A percentile compares a stretch with the other conserved stretches of the same genome.
phyloP scores from a whole-genome alignment of 2,113 vertebrate species.

The Meles meles region DNA sequence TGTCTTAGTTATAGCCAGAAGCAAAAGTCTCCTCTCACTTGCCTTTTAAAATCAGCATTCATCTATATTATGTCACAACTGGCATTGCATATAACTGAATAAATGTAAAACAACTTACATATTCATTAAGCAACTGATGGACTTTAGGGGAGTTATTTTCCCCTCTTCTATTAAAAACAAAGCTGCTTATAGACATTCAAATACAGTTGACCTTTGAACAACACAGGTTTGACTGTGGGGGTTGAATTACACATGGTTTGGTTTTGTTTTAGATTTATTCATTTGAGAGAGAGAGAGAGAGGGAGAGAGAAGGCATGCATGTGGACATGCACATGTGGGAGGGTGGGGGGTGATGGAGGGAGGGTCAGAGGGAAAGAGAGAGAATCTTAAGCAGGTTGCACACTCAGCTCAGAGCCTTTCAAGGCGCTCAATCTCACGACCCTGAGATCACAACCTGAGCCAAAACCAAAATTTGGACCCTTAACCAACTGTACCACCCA shows the following conservation, averaged over 20 bases:
- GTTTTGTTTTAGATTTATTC: background rate
- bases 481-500: background rate
- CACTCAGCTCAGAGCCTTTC: background rate
- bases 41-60: conserved; percentile 12
- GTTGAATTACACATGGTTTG: background rate
- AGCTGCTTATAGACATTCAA: background rate
- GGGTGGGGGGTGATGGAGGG: background rate
- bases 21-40: background rate
- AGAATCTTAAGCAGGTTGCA: background rate
- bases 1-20: background rate
- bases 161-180: conserved; percentile 30
- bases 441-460: background rate
- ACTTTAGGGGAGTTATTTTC: background rate
- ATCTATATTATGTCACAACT: background rate
- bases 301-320: no score
- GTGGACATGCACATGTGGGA: background rate
- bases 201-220: background rate
- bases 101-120: background rate
- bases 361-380: background rate
- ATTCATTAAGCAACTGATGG: background rate
- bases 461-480: background rate
- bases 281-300: background rate
- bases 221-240: background rate
- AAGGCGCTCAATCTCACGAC: background rate
- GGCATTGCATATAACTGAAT: background rate